Percentiles rank a stretch among this genome's conserved stretches.
Evolutionary conservation across 2,797 vertebrate genomes (phyloP).

Genomic region (Peromyscus attwateri): DNA sequence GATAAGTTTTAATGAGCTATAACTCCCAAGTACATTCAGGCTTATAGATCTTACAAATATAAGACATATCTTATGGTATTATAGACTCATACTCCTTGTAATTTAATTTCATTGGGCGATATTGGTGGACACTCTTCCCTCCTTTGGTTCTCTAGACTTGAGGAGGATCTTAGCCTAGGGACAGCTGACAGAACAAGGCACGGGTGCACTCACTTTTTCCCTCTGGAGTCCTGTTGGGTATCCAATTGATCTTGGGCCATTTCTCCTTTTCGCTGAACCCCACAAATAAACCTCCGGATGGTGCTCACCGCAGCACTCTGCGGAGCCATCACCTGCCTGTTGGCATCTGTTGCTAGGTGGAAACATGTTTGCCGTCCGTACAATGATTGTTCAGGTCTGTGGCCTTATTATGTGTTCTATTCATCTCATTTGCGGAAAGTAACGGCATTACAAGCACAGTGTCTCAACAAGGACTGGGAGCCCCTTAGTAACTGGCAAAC

Average conservation of each 20-base stretch:
- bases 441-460: background rate
- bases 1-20: background rate
- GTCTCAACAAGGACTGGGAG: background rate
- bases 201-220: background rate
- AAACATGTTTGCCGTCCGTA: background rate
- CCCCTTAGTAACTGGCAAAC: background rate
- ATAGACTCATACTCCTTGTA: background rate
- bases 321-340: background rate
- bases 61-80: background rate
- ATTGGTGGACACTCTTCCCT: background rate
- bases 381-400: background rate
- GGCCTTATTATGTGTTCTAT: background rate
- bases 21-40: background rate
- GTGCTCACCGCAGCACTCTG: accelerated
- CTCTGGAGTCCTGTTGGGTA: background rate
- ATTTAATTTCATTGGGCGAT: background rate
- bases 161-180: background rate
- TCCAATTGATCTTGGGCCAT: background rate
- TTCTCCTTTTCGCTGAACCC: background rate
- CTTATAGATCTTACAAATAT: background rate
- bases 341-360: background rate
- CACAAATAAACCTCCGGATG: background rate
- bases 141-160: background rate
- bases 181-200: background rate
- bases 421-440: background rate